These are phyloP conservation scores for Idaea dimidiata DNA, from an alignment of 2,888 invertebrate species.

Conservation along the genomic window DNA sequence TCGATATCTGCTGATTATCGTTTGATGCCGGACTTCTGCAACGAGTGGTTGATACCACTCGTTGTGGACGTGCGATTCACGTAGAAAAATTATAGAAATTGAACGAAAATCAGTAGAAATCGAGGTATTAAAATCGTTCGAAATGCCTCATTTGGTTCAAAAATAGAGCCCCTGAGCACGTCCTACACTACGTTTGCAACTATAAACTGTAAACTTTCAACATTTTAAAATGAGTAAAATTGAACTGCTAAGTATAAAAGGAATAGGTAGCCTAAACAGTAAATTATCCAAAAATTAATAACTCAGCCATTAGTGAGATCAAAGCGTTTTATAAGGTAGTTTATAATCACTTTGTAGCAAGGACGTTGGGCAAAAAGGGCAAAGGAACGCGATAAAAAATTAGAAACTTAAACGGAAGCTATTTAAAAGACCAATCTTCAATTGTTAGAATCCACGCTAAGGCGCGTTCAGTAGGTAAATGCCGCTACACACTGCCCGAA, in stretches of 20 bases:
- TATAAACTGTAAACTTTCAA: too few species aligned
- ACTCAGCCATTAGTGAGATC: background rate
- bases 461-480: background rate
- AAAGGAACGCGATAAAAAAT: background rate
- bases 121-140: too few species aligned
- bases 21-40: too few species aligned
- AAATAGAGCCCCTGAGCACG: too few species aligned
- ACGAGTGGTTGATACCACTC: too few species aligned
- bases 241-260: background rate
- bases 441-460: slow-evolving; percentile 1
- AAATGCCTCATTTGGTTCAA: too few species aligned
- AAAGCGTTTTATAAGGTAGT: background rate
- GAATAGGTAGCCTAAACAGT: background rate
- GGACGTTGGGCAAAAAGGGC: background rate
- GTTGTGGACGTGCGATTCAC: too few species aligned
- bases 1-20: too few species aligned
- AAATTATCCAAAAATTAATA: background rate
- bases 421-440: background rate
- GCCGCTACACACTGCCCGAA: too few species aligned
- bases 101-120: too few species aligned
- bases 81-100: too few species aligned
- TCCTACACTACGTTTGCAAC: too few species aligned
- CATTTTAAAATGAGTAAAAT: background rate
- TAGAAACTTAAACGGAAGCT: background rate
- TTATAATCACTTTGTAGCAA: background rate